Conservation (phyloP, 2,888 invertebrate species). For the Metallyticus violacea region DNA sequence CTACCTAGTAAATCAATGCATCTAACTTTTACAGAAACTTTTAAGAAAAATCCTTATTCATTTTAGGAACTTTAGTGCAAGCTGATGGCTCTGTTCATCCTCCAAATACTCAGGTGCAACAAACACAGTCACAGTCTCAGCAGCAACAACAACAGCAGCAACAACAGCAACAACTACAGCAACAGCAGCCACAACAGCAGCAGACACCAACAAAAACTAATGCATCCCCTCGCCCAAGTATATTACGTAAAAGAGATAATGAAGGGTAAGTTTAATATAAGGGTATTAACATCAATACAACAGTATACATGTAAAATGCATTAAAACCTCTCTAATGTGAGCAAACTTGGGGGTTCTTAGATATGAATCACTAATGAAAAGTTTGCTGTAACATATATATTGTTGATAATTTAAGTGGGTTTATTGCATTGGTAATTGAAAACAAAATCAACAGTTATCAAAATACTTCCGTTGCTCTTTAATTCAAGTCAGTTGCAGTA, state of each 20-base stretch:
- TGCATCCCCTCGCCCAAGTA: slow-evolving; percentile 74
- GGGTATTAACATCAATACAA: not conserved
- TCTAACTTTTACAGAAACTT: not conserved
- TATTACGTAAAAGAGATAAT: slow-evolving; percentile 82
- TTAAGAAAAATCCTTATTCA: not conserved
- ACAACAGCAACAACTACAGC: slow-evolving; percentile 24
- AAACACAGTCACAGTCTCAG: not conserved
- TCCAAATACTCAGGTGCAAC: slow-evolving; percentile 25
- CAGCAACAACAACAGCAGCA: not conserved
- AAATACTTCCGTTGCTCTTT: too few species aligned
- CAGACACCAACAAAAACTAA: slow-evolving; percentile 45
- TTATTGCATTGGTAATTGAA: too few species aligned
- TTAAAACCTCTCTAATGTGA: too few species aligned
- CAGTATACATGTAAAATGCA: not conserved
- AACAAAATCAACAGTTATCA: too few species aligned
- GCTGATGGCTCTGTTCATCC: slow-evolving; percentile 37
- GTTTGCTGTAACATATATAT: too few species aligned
- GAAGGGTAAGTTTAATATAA: slow-evolving; percentile 56
- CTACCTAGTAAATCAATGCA: too few species aligned
- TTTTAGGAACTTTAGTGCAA: slow-evolving; percentile 26
- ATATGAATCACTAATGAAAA: too few species aligned
- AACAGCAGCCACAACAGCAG: not conserved
- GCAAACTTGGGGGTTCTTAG: too few species aligned
- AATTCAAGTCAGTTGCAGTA: too few species aligned
- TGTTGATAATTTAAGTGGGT: too few species aligned